Evolutionary conservation across 2,797 vertebrate genomes (phyloP), one percentile per base, ranked within the genome.

Genomic region (Sardinella longiceps): DNA sequence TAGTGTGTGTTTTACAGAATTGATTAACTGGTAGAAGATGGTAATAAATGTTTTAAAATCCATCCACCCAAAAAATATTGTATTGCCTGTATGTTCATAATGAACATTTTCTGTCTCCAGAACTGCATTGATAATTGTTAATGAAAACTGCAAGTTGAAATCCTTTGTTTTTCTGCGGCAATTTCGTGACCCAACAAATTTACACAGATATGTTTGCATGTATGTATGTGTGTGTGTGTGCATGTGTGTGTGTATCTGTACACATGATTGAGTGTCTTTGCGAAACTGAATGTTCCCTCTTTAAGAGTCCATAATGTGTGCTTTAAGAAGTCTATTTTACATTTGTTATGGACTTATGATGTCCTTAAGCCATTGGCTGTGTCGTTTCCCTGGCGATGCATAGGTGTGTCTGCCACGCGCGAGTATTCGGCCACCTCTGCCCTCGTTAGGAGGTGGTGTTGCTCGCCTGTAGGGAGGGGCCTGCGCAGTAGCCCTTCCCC

Each of bases 371-470:
- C 98, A 0, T 99, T 99, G 93, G 93, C 93, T 83, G 95, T 90
- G 88, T 63, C 96, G 1, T 97, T 95, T 96, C 89, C 97, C 96
- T 95, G 91, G 89, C 94, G 94, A 70, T 93, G 95, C 7, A 94
- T 70, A 0, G 95, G 94, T 0, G 94, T 95, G 90, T 97, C 97
- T 0, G 97, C 97, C 63, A 98, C 96, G 1, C 97, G 96, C 0
- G 98, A 98, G 95, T 98, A 99, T 92, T 99, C 97, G 89, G 97
- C 96, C 90, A 96, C 96, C 93, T 99, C 98, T 0, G 93, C 95
- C 90, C 97, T 97, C 90, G 97, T 96, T 20, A 98, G 95, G 14
- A 99, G 96, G 84, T 97, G 95, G 0, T 97, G 97, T 94, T 98
- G 98, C 90, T 99, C 97, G 3, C 94, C 95, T 0, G 97, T 97